Percentiles rank a stretch among this genome's conserved stretches.
phyloP scores from a whole-genome alignment of 2,888 invertebrate species.

The Atherix ibis region DNA sequence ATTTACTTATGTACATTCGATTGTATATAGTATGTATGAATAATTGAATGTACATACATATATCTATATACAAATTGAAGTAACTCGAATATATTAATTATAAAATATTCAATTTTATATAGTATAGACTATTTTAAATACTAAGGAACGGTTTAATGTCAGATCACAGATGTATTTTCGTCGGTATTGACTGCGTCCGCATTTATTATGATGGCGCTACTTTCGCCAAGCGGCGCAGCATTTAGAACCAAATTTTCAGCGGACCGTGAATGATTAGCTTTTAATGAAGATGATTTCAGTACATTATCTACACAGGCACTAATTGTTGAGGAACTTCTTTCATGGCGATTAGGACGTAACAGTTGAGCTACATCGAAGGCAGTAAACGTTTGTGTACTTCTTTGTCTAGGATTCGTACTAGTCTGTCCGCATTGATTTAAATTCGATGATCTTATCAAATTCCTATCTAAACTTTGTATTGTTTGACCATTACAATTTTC shows the following conservation, averaged over 20 bases:
- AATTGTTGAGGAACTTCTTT: slow-evolving; percentile 13
- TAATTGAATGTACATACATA: too few species aligned
- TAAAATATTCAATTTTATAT: too few species aligned
- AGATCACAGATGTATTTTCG: slow-evolving; percentile 29
- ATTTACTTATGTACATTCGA: too few species aligned
- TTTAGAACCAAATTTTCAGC: slow-evolving; percentile 27
- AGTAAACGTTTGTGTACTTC: slow-evolving; percentile 16
- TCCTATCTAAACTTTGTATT: slow-evolving; percentile 20
- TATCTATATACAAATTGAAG: too few species aligned
- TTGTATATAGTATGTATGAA: too few species aligned
- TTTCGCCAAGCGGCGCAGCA: slow-evolving; percentile 25
- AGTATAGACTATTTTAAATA: too few species aligned
- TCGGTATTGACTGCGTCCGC: slow-evolving; percentile 2
- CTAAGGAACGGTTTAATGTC: too few species aligned
- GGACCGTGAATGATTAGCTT: slow-evolving; percentile 18
- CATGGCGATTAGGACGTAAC: slow-evolving; percentile 18
- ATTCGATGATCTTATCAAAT: slow-evolving; percentile 16
- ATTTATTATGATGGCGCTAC: slow-evolving; percentile 18
- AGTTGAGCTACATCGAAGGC: slow-evolving; percentile 28
- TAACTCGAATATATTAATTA: too few species aligned
- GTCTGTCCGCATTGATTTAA: slow-evolving; percentile 12
- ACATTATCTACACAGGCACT: slow-evolving; percentile 12
- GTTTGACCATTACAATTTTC: slow-evolving; percentile 15
- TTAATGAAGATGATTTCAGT: slow-evolving; percentile 9
- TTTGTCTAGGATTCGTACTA: slow-evolving; percentile 4